Evolutionary conservation across 1,140 invertebrate species (phyloP).

Genomic region (Gonioctena quinquepunctata): DNA sequence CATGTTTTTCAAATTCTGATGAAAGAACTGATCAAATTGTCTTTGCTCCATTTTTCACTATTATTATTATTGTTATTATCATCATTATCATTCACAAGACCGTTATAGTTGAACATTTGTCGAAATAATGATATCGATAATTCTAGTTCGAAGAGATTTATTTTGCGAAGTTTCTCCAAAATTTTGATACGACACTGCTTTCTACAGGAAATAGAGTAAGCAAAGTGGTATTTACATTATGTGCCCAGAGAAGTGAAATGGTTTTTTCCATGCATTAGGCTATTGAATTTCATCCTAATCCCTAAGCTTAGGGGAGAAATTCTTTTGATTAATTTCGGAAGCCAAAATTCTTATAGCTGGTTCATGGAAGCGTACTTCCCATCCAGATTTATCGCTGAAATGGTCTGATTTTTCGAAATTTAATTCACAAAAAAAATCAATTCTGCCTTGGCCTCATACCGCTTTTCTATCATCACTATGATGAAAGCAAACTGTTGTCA

Average conservation of each 20-base stretch:
- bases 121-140: not conserved
- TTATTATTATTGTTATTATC: too few relatives aligned
- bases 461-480: not conserved
- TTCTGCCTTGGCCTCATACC: not conserved
- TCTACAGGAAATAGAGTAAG: too few relatives aligned
- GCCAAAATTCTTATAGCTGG: not conserved
- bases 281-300: not conserved
- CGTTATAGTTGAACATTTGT: not conserved
- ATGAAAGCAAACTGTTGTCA: too few relatives aligned
- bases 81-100: not conserved
- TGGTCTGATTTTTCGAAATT: not conserved
- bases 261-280: not conserved
- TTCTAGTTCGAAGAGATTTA: not conserved
- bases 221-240: too few relatives aligned
- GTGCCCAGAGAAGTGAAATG: not conserved
- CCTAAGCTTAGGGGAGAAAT: not conserved
- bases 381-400: not conserved
- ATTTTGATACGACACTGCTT: not conserved
- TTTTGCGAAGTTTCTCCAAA: not conserved
- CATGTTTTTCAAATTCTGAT: too few relatives aligned
- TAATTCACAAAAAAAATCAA: not conserved
- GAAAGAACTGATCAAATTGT: too few relatives aligned
- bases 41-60: too few relatives aligned
- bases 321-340: not conserved
- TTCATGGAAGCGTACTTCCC: not conserved